Conservation (phyloP, 2,113 vertebrate species). For the Zeus faber region DNA sequence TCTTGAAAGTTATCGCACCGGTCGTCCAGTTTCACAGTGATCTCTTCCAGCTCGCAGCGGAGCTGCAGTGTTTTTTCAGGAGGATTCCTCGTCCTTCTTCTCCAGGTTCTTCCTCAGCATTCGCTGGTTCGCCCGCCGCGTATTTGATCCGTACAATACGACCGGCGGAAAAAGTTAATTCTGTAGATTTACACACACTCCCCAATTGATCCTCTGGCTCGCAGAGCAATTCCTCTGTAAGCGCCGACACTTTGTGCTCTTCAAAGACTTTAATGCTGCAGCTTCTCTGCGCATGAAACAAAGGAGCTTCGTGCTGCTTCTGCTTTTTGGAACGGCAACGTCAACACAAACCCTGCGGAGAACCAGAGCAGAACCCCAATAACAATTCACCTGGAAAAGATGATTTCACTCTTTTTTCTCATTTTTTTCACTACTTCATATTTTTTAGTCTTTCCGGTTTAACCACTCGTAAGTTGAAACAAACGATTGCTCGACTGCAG, state of each 20-base stretch:
- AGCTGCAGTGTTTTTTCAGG: too few relatives aligned
- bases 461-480: too few relatives aligned
- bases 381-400: too few relatives aligned
- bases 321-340: conserved; percentile 51
- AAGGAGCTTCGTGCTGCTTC: conserved; percentile 53
- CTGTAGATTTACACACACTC: conserved; percentile 68
- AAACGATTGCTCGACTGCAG: conserved; percentile 39
- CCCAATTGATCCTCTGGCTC: conserved; percentile 61
- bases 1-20: too few relatives aligned
- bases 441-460: too few relatives aligned
- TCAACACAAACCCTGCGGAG: too few relatives aligned
- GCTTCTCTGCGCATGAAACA: conserved; percentile 65
- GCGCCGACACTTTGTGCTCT: conserved; percentile 69
- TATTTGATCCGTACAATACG: conserved; percentile 69
- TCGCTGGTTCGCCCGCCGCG: conserved; percentile 52
- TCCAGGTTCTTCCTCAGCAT: conserved; percentile 69
- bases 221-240: conserved; percentile 65
- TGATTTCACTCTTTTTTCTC: too few relatives aligned
- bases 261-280: conserved; percentile 66
- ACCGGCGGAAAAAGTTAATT: conserved; percentile 62
- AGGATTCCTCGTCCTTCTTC: too few relatives aligned
- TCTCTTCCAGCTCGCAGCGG: too few relatives aligned
- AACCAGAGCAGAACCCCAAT: too few relatives aligned
- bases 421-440: too few relatives aligned
- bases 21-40: too few relatives aligned